Evolutionary conservation across 2,113 vertebrate species (phyloP).

Genomic region (Rhinopomastus cyanomelas): DNA sequence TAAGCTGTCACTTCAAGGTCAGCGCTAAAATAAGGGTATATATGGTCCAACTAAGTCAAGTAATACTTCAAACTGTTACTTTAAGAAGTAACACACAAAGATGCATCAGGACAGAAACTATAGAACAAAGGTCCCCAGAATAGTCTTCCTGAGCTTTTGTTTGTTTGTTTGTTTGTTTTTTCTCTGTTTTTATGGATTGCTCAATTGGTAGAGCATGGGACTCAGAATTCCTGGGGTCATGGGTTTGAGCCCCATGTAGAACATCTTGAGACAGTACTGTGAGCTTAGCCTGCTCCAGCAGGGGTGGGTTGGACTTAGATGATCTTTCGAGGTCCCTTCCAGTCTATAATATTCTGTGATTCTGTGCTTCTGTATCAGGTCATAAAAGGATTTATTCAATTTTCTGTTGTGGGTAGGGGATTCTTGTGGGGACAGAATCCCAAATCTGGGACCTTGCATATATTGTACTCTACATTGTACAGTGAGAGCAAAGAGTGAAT

Average conservation of each 20-base stretch:
- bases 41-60: not conserved
- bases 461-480: not conserved
- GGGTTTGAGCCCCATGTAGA: no score
- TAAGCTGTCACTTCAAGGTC: not conserved
- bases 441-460: not conserved
- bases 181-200: not conserved
- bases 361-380: no score
- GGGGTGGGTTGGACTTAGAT: no score
- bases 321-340: no score
- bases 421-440: not conserved
- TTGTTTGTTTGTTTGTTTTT: not conserved
- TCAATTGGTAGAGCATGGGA: no score
- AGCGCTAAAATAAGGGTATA: not conserved
- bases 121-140: not conserved
- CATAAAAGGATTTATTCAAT: not conserved
- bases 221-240: no score
- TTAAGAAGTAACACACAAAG: not conserved
- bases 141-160: not conserved
- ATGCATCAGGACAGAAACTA: not conserved
- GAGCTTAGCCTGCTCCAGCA: no score
- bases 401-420: not conserved
- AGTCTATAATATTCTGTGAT: no score
- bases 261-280: no score
- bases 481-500: not conserved
- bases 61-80: not conserved